These are phyloP conservation scores for Narcine bancroftii DNA, from an alignment of 2,113 vertebrate species.

Conservation along the genomic window DNA sequence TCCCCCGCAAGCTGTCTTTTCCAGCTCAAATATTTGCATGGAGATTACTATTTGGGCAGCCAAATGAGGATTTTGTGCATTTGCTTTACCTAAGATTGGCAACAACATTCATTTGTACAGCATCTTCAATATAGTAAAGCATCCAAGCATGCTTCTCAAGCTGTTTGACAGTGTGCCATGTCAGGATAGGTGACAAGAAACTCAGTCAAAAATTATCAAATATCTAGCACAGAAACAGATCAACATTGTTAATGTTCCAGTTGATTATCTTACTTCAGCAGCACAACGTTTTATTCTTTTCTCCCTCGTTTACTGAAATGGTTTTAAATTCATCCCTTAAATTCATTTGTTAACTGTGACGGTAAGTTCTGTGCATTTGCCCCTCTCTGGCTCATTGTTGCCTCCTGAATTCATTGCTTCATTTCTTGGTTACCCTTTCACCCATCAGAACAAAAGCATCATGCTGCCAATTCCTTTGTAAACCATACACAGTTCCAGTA, in stretches of 20 bases:
- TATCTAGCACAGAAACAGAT: neutral
- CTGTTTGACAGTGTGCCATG: neutral
- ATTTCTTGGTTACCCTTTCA: neutral
- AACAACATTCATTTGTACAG: neutral
- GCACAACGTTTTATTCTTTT: neutral
- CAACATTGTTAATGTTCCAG: neutral
- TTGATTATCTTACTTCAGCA: neutral
- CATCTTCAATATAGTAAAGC: neutral
- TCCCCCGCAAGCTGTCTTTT: neutral
- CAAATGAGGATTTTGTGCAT: neutral
- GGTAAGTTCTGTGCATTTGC: neutral
- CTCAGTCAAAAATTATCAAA: neutral
- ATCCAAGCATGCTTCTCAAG: neutral
- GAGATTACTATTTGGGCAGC: neutral
- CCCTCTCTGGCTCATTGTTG: neutral
- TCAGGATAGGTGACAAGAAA: neutral
- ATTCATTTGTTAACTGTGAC: neutral
- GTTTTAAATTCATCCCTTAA: neutral
- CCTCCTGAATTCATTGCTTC: neutral
- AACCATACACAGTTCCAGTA: neutral
- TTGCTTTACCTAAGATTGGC: neutral
- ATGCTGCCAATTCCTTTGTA: neutral
- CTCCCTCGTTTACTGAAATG: neutral
- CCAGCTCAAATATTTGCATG: neutral
- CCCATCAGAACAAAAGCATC: neutral